These are phyloP conservation scores for Leptinotarsa juncta DNA, from an alignment of 2,888 invertebrate species.

Conservation along the genomic window DNA sequence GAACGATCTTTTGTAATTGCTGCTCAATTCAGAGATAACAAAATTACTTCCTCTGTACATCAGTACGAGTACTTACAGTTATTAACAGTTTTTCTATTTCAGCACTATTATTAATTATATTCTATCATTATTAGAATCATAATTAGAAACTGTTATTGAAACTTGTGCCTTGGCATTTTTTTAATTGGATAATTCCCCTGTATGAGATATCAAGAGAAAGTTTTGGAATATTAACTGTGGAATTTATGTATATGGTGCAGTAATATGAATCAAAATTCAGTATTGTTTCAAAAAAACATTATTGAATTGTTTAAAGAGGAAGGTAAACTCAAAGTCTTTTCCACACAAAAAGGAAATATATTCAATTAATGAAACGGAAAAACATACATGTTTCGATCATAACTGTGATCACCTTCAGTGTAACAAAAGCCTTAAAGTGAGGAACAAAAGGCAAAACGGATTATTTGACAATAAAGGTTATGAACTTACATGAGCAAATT, in stretches of 20 bases:
- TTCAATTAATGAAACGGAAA: too few species aligned
- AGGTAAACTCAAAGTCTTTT: too few species aligned
- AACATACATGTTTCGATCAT: too few species aligned
- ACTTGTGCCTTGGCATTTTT: constrained; percentile 12
- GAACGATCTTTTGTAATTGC: constrained; percentile 5
- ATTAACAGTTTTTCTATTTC: constrained; percentile 17
- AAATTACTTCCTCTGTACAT: constrained; percentile 18
- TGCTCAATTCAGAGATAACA: background rate
- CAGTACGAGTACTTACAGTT: constrained; percentile 10
- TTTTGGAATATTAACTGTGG: background rate
- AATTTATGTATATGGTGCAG: background rate
- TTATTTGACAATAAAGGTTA: too few species aligned
- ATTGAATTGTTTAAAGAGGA: too few species aligned
- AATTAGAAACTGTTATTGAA: constrained; percentile 25
- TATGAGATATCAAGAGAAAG: background rate
- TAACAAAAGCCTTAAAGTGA: too few species aligned
- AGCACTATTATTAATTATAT: constrained; percentile 11
- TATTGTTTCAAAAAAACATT: too few species aligned
- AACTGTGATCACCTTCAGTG: too few species aligned
- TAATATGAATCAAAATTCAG: too few species aligned
- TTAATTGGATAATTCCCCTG: background rate
- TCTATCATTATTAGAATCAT: constrained; percentile 24
- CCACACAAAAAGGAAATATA: too few species aligned
- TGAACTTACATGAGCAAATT: too few species aligned
- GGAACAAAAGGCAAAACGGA: too few species aligned